Evolutionary conservation across 2,888 invertebrate species (phyloP).

Genomic region (Acrocyrtus sp.): DNA sequence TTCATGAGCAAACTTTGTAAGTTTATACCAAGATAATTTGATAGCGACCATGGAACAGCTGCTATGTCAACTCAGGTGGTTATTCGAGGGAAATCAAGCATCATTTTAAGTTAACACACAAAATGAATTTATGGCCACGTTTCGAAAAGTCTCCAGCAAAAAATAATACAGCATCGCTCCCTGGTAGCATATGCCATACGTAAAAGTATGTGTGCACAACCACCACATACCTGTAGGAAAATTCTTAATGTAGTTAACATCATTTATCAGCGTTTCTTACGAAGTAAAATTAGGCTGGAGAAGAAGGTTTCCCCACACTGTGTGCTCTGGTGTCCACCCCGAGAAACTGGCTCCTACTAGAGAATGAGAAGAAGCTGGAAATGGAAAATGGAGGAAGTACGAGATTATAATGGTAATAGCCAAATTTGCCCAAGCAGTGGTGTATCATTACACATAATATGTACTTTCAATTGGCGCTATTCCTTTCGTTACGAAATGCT

Average conservation of each 20-base stretch:
- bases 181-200: slow-evolving; percentile 24
- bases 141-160: no score
- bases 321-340: no score
- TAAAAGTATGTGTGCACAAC: not conserved
- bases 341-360: no score
- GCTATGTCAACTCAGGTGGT: slow-evolving; percentile 55
- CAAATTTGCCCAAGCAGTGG: slow-evolving; percentile 39
- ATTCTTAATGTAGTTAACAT: no score
- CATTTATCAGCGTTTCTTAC: no score
- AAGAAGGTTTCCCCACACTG: slow-evolving; percentile 7
- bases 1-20: slow-evolving; percentile 52
- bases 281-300: not conserved
- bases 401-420: slow-evolving; percentile 49
- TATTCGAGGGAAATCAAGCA: slow-evolving; percentile 51
- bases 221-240: no score
- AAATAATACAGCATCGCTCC: no score
- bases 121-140: slow-evolving; percentile 18
- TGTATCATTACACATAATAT: slow-evolving; percentile 46
- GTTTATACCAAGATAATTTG: slow-evolving; percentile 49
- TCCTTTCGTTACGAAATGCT: slow-evolving; percentile 36
- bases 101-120: slow-evolving; percentile 23
- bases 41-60: slow-evolving; percentile 47
- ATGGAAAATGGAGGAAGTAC: slow-evolving; percentile 36
- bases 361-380: slow-evolving; percentile 5
- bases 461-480: slow-evolving; percentile 41